Evolutionary conservation across 2,113 vertebrate genomes (phyloP), one percentile per base, ranked within the genome.

Genomic region (Xyliphius kryptos): DNA sequence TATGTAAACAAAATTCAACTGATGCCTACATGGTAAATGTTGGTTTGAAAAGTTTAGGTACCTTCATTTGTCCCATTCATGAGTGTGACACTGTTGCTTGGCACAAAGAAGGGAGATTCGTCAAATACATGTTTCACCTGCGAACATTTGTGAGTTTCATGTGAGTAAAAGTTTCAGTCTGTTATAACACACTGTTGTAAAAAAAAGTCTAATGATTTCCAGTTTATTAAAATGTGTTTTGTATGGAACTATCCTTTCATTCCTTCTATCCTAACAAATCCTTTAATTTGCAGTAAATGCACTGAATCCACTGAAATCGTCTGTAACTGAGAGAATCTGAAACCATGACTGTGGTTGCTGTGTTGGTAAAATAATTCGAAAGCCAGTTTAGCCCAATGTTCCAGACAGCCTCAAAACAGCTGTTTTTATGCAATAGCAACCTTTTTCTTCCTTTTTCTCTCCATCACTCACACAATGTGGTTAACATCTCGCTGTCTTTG

Each of bases 21-120:
- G n/a, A n/a, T n/a, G n/a, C n/a, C n/a, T n/a, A n/a, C n/a, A n/a
- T n/a, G n/a, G n/a, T n/a, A n/a, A n/a, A n/a, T n/a, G n/a, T n/a
- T n/a, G n/a, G n/a, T n/a, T 48, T 3, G 36, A 51, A 53, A 54
- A 1, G 36, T 63, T 15, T 16, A n/a, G n/a, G n/a, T 69, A 97
- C 96, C 96, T 93, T 98, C 96, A 70, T 93, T 87, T 61, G 88
- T 88, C 68, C 96, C 96, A 0, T 97, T 91, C 92, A 98, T 92
- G 76, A 98, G 91, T 75, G 88, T 86, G 74, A 97, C 92, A 46
- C 94, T 91, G 75, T 92, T 85, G 48, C 87, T 74, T 77, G 92
- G 91, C 74, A 98, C 91, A 64, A 90, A 89, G 85, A 98, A 98
- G 38, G 96, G 94, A 38, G 94, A 98, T 41, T 92, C 88, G 3